Evolutionary conservation across 2,113 vertebrate genomes (phyloP), one percentile per base, ranked within the genome.

Genomic region (Zonotrichia leucophrys): DNA sequence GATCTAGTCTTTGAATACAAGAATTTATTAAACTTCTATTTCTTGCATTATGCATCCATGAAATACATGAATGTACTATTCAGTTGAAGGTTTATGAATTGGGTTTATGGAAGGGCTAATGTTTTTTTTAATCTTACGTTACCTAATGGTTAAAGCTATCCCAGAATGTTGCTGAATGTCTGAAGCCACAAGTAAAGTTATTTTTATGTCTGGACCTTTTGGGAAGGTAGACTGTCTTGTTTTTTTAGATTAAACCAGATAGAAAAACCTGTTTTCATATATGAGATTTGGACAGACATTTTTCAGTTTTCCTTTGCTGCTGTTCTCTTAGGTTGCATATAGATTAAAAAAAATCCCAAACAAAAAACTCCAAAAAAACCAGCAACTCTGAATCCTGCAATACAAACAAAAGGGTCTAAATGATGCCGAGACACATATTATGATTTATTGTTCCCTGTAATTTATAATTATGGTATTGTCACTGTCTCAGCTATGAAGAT

Each of bases 251-350:
- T 63, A 64, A 83, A 91, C 20, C 77, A 10, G 55, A 95, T 42
- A 92, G 82, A 37, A 95, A 96, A 96, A 70, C n/a, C 15, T 35
- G 59, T 56, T 94, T 89, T 52, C 39, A 82, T 10, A 27, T n/a
- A 37, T 31, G 37, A 94, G 24, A 49, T 80, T 91, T 92, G 73
- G 39, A 63, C 2, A 13, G 49, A 42, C 7, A 25, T 73, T 86
- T 81, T 37, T 59, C 6, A 8, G 17, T 33, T 83, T 92, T 63
- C 30, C 79, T 86, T 83, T 67, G 56, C 39, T 52, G 10, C 10
- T 86, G 4, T 73, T 83, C 21, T 58, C 35, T 73, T 73, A 70
- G 46, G 28, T 91, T 86, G n/a, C 17, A 14, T 58, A 22, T 15
- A 55, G 18, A 15, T 83, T 46, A 2, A 2, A 46, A 77, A 56